Percentiles rank a stretch among this genome's conserved stretches.
phyloP scores from a whole-genome alignment of 2,888 invertebrate species.

The Lucinisca nassula region DNA sequence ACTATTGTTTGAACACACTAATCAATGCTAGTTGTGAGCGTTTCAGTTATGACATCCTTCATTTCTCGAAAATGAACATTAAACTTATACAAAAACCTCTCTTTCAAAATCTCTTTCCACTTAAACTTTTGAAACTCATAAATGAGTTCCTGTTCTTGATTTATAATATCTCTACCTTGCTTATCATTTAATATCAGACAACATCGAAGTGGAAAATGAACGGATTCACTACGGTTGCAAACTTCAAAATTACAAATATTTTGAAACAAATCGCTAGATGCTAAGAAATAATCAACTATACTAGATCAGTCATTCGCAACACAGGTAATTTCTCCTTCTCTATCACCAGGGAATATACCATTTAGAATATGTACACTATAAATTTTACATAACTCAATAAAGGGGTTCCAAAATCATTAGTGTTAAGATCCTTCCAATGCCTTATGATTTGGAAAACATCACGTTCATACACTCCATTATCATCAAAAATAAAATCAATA shows the following conservation, averaged over 20 bases:
- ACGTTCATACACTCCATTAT: neutral
- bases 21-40: neutral
- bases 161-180: neutral
- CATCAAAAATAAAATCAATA: conserved; percentile 8
- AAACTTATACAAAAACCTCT: neutral
- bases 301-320: neutral
- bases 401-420: neutral
- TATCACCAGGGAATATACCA: neutral
- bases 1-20: neutral
- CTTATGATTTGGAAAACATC: neutral
- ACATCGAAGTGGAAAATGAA: neutral
- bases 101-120: neutral
- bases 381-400: conserved; percentile 7
- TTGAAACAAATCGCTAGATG: neutral
- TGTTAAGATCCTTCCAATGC: neutral
- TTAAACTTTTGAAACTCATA: neutral
- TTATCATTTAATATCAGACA: neutral
- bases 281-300: neutral
- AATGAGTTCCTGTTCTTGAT: neutral
- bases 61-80: neutral
- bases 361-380: neutral
- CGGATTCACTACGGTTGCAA: neutral
- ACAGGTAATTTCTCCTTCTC: neutral
- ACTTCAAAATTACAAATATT: neutral
- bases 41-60: neutral